A percentile compares a stretch with the other conserved stretches of the same genome.
These are phyloP conservation scores for Sceloporus tristichus DNA, from an alignment of 2,113 vertebrate species.

Conservation along the genomic window DNA sequence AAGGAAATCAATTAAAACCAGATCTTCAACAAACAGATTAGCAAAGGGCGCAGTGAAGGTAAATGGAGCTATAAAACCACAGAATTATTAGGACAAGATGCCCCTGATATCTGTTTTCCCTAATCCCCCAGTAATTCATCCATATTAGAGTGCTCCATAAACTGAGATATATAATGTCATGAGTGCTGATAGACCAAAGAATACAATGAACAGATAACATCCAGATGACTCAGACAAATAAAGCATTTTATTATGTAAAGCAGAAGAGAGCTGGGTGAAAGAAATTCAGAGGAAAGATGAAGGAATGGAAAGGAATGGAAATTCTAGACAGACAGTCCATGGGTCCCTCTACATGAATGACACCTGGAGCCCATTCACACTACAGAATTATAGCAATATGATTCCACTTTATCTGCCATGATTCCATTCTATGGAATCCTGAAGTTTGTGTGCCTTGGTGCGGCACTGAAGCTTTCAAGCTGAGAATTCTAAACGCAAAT, in stretches of 20 bases:
- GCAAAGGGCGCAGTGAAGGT: conserved; percentile 4
- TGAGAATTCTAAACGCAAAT: too few relatives aligned
- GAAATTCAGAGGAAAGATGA: not conserved
- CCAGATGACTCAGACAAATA: conserved; percentile 5
- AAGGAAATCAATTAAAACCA: not conserved
- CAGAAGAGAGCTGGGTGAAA: too few relatives aligned
- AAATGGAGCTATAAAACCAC: conserved; percentile 1
- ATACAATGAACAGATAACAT: not conserved
- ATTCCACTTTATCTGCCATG: too few relatives aligned
- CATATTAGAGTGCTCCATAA: not conserved
- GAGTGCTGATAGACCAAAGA: not conserved
- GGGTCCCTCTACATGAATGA: not conserved
- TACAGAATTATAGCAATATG: too few relatives aligned
- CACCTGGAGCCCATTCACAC: too few relatives aligned
- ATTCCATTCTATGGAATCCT: too few relatives aligned
- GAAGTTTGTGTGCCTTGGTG: too few relatives aligned
- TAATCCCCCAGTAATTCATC: not conserved
- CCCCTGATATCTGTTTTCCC: not conserved
- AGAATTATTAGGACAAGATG: conserved; percentile 3
- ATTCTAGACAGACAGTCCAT: not conserved
- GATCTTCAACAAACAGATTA: conserved; percentile 37
- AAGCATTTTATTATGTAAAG: not conserved
- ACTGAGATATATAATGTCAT: not conserved
- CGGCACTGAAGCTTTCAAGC: too few relatives aligned
- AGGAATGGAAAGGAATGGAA: not conserved